phyloP scores from a whole-genome alignment of 2,797 vertebrate genomes.

The Neosilurus hyrtlii region DNA sequence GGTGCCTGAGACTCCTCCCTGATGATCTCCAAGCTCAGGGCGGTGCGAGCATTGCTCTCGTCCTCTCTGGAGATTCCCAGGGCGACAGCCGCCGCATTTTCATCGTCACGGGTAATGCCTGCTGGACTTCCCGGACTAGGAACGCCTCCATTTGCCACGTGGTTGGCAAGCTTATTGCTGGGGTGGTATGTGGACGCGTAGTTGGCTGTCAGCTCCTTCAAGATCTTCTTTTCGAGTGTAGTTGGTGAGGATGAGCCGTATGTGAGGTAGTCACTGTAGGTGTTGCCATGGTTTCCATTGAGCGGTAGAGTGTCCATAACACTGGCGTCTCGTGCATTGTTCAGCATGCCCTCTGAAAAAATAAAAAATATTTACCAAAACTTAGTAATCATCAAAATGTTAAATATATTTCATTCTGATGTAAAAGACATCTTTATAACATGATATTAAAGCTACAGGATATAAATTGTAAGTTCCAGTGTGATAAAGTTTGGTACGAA shows the following conservation, averaged over 20 bases:
- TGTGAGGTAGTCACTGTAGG: slow-evolving; percentile 97
- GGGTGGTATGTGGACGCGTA: slow-evolving; percentile 96
- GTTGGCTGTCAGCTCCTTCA: slow-evolving; percentile 97
- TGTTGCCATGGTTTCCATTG: slow-evolving; percentile 98
- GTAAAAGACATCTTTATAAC: not conserved
- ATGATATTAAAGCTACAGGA: slow-evolving; percentile 11
- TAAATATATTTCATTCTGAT: not conserved
- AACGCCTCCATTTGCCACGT: slow-evolving; percentile 80
- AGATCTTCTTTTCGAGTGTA: slow-evolving; percentile 96
- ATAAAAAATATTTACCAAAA: not conserved
- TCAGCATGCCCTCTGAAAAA: slow-evolving; percentile 93
- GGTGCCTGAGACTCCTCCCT: slow-evolving; percentile 93
- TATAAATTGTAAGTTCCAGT: not conserved
- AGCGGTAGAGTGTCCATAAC: slow-evolving; percentile 99
- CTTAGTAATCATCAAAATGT: not conserved
- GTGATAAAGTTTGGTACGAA: not conserved
- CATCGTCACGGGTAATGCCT: slow-evolving; percentile 10
- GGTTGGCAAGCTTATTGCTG: slow-evolving; percentile 92
- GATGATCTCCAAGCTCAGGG: slow-evolving; percentile 89
- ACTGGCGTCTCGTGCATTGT: slow-evolving; percentile 99
- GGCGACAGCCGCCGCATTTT: slow-evolving; percentile 11
- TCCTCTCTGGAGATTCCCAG: slow-evolving; percentile 62
- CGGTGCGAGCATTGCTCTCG: slow-evolving; percentile 41
- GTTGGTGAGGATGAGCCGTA: slow-evolving; percentile 85
- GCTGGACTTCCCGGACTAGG: slow-evolving; percentile 58